phyloP scores from a whole-genome alignment of 1,140 invertebrate species.

The Drosophila simulans region DNA sequence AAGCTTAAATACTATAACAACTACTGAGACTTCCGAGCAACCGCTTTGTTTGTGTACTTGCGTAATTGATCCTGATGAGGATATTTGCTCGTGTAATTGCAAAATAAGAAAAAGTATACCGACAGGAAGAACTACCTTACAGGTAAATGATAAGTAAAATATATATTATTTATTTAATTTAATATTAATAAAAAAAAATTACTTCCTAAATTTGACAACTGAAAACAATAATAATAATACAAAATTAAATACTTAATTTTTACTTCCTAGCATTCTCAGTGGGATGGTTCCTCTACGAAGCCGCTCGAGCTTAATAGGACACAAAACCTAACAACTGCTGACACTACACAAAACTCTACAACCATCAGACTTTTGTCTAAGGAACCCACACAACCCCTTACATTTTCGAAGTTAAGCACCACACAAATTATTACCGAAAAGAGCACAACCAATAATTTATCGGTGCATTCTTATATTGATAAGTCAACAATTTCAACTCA shows the following conservation, averaged over 20 bases:
- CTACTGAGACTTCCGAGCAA: background rate
- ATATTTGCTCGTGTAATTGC: slow-evolving; percentile 5
- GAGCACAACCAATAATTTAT: no score
- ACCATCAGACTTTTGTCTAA: background rate
- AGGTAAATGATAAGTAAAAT: background rate
- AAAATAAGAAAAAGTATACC: background rate
- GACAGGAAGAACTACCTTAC: background rate
- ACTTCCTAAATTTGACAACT: no score
- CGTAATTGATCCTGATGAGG: slow-evolving; percentile 10
- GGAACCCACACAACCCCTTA: background rate
- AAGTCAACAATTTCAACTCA: no score
- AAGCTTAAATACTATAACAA: background rate
- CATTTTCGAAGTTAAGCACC: no score
- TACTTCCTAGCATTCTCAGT: no score
- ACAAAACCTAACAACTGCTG: background rate
- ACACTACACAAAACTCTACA: background rate
- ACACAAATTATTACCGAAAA: background rate
- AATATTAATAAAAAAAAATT: no score
- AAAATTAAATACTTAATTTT: no score
- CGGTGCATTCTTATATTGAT: no score
- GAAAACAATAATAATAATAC: no score
- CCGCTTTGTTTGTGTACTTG: slow-evolving; percentile 7
- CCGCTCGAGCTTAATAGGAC: background rate
- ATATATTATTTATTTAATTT: background rate
- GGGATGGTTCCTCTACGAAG: no score